phyloP scores from a whole-genome alignment of 2,888 invertebrate species.

The Acanthosepion lycidas region DNA sequence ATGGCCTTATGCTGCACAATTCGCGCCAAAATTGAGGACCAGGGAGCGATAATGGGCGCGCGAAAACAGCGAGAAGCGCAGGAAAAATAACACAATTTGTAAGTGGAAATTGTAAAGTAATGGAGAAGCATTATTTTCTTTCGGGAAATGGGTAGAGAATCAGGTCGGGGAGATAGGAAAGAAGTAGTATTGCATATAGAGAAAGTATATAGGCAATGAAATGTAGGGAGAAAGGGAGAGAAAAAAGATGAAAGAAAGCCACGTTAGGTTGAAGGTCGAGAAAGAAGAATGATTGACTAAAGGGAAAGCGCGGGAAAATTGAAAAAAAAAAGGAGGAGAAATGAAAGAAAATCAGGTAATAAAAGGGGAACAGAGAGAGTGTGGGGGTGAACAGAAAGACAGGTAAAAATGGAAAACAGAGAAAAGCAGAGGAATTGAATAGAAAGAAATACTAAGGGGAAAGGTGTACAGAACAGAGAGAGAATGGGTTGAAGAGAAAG shows the following conservation, averaged over 20 bases:
- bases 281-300: no score
- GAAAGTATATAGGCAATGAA: not conserved
- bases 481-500: no score
- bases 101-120: constrained; percentile 23
- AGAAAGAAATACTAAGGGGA: not conserved
- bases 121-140: constrained; percentile 8
- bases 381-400: no score
- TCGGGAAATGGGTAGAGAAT: not conserved
- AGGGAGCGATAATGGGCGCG: not conserved
- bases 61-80: not conserved
- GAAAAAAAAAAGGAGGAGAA: no score
- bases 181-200: not conserved
- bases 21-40: constrained; percentile 20
- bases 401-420: not conserved
- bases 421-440: not conserved
- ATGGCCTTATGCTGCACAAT: constrained; percentile 9
- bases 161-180: no score
- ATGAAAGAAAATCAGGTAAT: no score
- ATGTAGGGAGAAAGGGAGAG: no score
- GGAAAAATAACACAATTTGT: not conserved
- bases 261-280: no score
- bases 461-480: not conserved
- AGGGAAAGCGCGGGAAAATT: no score
- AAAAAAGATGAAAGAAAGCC: no score
- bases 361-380: no score